Percentiles rank a stretch among this genome's conserved stretches.
Conservation (phyloP, 2,888 invertebrate species). For the Teleiodes luculella region DNA sequence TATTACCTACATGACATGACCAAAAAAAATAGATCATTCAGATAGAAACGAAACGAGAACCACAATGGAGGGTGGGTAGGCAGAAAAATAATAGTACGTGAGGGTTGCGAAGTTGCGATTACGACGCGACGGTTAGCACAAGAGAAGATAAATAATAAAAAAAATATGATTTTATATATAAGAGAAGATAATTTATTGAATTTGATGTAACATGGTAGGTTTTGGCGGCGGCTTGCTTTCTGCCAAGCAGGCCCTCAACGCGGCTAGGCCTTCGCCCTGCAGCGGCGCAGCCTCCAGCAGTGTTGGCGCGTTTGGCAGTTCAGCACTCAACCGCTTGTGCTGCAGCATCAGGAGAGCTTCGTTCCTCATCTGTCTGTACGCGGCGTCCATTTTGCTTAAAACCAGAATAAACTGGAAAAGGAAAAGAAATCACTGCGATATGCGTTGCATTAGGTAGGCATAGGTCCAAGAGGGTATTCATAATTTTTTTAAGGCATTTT, state of each 20-base stretch:
- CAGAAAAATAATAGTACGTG: no score
- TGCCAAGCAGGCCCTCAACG: constrained; percentile 68
- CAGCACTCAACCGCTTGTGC: constrained; percentile 82
- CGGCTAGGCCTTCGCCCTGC: constrained; percentile 83
- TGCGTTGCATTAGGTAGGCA: neutral
- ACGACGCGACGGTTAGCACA: no score
- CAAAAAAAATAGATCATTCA: no score
- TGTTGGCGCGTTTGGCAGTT: constrained; percentile 82
- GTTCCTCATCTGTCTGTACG: constrained; percentile 91
- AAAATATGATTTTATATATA: no score
- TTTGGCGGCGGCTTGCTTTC: constrained; percentile 34
- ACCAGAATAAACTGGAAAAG: constrained; percentile 81
- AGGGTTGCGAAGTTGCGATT: no score
- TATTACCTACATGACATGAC: no score
- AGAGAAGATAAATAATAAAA: no score
- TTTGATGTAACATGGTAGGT: constrained; percentile 16
- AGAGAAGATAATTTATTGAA: constrained; percentile 7
- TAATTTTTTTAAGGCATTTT: no score
- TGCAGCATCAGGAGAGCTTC: constrained; percentile 91
- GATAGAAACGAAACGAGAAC: no score
- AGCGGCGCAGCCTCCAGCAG: constrained; percentile 88
- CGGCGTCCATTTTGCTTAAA: constrained; percentile 90
- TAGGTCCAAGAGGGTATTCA: no score
- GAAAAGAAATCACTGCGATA: neutral
- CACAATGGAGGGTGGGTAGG: no score